Conservation (phyloP, 2,113 vertebrate species). For the Sorex araneus region DNA sequence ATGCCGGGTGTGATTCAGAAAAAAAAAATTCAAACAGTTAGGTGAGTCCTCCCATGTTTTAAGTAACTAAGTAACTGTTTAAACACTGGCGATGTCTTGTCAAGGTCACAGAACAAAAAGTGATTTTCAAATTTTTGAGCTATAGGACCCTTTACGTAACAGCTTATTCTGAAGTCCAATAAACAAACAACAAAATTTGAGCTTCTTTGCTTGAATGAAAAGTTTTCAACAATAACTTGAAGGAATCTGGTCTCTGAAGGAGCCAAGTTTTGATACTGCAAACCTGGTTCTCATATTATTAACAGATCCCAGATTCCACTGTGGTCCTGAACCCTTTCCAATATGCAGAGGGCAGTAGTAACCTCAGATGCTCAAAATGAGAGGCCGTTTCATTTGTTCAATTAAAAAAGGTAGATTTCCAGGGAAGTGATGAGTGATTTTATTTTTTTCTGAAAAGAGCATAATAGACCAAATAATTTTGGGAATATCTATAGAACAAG, state of each 20-base stretch:
- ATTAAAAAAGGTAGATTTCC: too few species aligned
- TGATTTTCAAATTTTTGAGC: background rate
- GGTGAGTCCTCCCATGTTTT: background rate
- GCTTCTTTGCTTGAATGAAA: slow-evolving; percentile 12
- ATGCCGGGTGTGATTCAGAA: too few species aligned
- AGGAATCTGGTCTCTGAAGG: background rate
- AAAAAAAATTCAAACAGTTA: too few species aligned
- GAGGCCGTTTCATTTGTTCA: too few species aligned
- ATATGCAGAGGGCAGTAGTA: too few species aligned
- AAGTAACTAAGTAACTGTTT: slow-evolving; percentile 53
- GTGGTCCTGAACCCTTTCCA: too few species aligned
- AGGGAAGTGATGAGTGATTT: too few species aligned
- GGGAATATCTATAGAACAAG: background rate
- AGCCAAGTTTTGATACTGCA: background rate
- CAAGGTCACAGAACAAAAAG: background rate
- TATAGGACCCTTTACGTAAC: background rate
- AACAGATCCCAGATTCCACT: background rate
- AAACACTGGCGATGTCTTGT: background rate
- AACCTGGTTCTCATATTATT: background rate
- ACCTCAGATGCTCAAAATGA: too few species aligned
- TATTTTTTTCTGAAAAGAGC: too few species aligned
- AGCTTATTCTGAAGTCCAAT: background rate
- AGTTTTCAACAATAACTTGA: background rate
- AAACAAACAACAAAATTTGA: slow-evolving; percentile 44
- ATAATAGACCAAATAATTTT: too few species aligned